Evolutionary conservation across 1,140 invertebrate genomes (phyloP).

Genomic region (Zaprionus kolodkinae): DNA sequence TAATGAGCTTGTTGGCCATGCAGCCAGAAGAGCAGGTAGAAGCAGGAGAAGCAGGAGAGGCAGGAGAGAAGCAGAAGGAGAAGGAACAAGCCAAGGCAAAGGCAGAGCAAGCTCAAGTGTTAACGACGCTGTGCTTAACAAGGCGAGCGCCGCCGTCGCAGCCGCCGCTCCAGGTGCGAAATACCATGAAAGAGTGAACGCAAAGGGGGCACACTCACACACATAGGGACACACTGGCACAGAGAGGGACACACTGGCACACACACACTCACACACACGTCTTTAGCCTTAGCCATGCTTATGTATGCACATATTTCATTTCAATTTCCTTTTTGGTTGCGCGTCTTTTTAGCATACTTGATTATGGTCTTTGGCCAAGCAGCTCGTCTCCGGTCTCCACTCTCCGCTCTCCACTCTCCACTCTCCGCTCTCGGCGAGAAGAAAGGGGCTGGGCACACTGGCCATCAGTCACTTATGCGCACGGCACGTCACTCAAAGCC

Average conservation of each 20-base stretch:
- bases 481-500: constrained; percentile 77
- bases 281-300: background rate
- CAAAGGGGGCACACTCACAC: constrained; percentile 42
- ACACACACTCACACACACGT: constrained; percentile 12
- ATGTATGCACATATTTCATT: constrained; percentile 77
- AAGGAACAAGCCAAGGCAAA: constrained; percentile 24
- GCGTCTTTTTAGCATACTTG: constrained; percentile 82
- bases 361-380: constrained; percentile 74
- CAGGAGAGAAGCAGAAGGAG: constrained; percentile 8
- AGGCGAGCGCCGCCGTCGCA: constrained; percentile 67
- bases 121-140: constrained; percentile 79
- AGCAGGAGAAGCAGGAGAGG: constrained; percentile 42
- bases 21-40: constrained; percentile 42
- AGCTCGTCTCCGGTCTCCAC: background rate
- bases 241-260: constrained; percentile 5
- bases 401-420: too few species aligned
- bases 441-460: constrained; percentile 68
- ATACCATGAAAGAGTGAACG: constrained; percentile 74
- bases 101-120: constrained; percentile 56
- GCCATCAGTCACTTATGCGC: constrained; percentile 81
- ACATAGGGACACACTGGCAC: constrained; percentile 18
- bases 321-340: constrained; percentile 79
- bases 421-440: constrained; percentile 12
- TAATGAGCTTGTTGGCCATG: constrained; percentile 80
- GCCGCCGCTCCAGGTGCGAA: constrained; percentile 76